Evolutionary conservation across 2,113 vertebrate species (phyloP).

Genomic region (rat (Rattus norvegicus)): DNA sequence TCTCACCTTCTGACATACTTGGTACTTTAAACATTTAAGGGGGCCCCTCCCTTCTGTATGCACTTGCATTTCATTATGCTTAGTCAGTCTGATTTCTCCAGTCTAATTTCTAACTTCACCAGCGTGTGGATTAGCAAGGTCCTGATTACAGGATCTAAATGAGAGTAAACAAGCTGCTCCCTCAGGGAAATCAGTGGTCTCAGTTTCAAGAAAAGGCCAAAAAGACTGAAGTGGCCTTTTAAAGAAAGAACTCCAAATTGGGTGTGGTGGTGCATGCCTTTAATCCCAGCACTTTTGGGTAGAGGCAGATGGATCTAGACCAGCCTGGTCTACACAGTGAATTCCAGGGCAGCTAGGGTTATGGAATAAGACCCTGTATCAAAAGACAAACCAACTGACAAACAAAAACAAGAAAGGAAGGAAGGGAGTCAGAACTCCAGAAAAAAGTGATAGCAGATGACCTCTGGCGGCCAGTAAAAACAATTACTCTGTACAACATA

Average conservation of each 20-base stretch:
- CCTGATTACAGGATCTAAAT: not conserved
- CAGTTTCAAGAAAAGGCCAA: not conserved
- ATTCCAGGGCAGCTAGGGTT: not conserved
- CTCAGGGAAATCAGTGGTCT: not conserved
- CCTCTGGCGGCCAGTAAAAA: constrained; percentile 3
- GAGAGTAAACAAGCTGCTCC: not conserved
- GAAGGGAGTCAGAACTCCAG: not conserved
- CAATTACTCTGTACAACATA: not conserved
- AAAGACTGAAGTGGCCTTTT: not conserved
- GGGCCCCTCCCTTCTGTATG: not conserved
- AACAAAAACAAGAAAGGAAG: not conserved
- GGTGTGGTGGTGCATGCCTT: not conserved
- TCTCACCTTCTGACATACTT: not conserved
- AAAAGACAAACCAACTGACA: not conserved
- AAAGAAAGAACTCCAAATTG: not conserved
- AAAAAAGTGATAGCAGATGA: not conserved
- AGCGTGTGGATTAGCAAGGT: not conserved
- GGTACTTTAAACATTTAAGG: not conserved
- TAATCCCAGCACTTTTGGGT: not conserved
- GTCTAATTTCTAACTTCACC: not conserved
- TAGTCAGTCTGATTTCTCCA: not conserved
- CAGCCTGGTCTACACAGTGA: too few species aligned
- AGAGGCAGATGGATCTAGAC: not conserved
- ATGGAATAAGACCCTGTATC: not conserved
- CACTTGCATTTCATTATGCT: not conserved